Base-by-base conservation (phyloP, 2,113 vertebrate species). In the Amphilophus citrinellus region DNA sequence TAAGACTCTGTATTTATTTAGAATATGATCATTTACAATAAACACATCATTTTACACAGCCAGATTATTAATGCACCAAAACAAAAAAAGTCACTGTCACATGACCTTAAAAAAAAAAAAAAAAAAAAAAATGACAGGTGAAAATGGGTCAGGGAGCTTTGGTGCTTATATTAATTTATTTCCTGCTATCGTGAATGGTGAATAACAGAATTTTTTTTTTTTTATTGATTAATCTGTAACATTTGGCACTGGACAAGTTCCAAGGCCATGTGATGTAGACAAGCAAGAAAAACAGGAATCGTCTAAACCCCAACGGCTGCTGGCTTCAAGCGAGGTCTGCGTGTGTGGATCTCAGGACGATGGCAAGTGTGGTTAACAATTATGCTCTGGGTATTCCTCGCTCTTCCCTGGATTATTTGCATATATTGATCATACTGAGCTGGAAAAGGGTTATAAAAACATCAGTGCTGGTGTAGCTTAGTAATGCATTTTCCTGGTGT, bases 231-330 rank as follows among this genome's bases (percentile, higher is more conserved):
- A 79, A 50, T 42, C 84, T 42, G 75, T 77, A 65, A 88, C 81
- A 83, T 91, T 68, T 32, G 13, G 32, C 37, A 13, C 18, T 90
- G 89, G 88, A 88, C 65, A 47, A 42, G 81, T 58, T 89, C 88
- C 90, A 79, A 83, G 5, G 71, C 20, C 73, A 85, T 84, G 79
- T 90, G 93, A 93, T 84, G 82, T 60, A 42, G 91, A 85, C 78
- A 66, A 93, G 89, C 90, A 87, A 79, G 93, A 92, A 91, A 93
- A 92, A 94, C 92, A 91, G 93, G 92, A 94, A 93, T 90, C 87
- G 82, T 88, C 71, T 89, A 66, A 93, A 77, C 79, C 85, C 88
- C 77, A 78, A 83, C 50, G 89, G 86, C 87, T 82, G 50, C 71
- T 61, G 85, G 80, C 81, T 89, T 84, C 60, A 89, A 76, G 63